Base-by-base conservation (phyloP, 2,797 vertebrate genomes). In the Parotocinclus haroldoi region DNA sequence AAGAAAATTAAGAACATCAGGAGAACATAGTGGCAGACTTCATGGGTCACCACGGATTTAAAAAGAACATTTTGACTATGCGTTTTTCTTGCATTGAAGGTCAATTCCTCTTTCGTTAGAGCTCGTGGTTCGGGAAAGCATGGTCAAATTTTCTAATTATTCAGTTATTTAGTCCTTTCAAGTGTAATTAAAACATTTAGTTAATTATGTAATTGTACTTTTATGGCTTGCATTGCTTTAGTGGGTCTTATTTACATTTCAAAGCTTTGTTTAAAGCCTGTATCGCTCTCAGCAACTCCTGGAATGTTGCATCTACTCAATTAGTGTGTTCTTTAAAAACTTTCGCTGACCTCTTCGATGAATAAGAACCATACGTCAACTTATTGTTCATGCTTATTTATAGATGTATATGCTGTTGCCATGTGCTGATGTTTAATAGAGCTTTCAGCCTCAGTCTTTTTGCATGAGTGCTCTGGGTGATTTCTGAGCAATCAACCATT, bases 1-100 rank as follows among this genome's bases (percentile, higher is more conserved):
- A 56, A 61, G 58, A 46, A 72, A 62, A 71, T 39, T 9, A 54
- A 48, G 55, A 72, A 62, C 51, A 62, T 46, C 54, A 13, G 58
- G 9, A 11, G 14, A n/a, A 40, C 49, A 57, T 48, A 39, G 17
- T 49, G 17, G 0, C 7, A 56, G 52, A 38, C 42, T 54, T 68
- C 37, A 49, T 10, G 52, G 53, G 44, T 57, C 68, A 69, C 18
- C 17, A 14, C 57, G 46, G 14, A 58, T 18, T 45, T 40, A 18
- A 10, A 52, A 58, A 3, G 11, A 70, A 64, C 54, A 52, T 64
- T n/a, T 13, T 58, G 13, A 51, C 18, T 69, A 18, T 40, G 3
- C 14, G 46, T 64, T 39, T 58, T 19, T 44, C 49, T 60, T 61
- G 16, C 48, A 39, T 10, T 50, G 39, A 65, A 71, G 27, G 59